Percentiles rank a stretch among this genome's conserved stretches.
phyloP scores from a whole-genome alignment of 2,113 vertebrate genomes.

The Piprites chloris region DNA sequence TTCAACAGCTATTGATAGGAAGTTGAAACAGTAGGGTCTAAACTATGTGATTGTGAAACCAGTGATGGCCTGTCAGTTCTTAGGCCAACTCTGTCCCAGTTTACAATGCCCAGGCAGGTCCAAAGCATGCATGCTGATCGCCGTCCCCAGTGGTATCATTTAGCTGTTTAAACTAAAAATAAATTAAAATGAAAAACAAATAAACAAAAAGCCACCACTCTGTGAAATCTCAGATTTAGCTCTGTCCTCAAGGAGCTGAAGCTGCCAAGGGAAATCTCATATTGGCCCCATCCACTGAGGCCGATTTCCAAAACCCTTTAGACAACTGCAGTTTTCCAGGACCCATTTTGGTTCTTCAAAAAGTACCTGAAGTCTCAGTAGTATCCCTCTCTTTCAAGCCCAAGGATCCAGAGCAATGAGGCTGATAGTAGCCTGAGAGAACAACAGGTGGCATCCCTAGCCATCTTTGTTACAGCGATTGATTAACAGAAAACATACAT shows the following conservation, averaged over 20 bases:
- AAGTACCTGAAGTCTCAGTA: neutral
- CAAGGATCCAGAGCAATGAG: neutral
- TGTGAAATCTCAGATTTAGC: neutral
- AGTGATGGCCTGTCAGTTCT: neutral
- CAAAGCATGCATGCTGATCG: neutral
- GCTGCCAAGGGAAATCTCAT: neutral
- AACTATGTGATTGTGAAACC: slow-evolving; percentile 15
- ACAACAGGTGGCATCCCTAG: neutral
- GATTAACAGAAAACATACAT: neutral
- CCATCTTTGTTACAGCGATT: neutral
- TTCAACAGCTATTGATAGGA: slow-evolving; percentile 8
- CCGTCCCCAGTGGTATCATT: neutral
- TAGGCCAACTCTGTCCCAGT: neutral
- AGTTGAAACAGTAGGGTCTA: neutral
- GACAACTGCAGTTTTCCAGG: neutral
- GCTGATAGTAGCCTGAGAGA: neutral
- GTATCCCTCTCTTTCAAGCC: neutral
- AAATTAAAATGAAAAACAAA: neutral
- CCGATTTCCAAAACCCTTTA: neutral
- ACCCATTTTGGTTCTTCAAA: neutral
- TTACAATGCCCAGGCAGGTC: neutral
- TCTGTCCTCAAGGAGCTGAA: neutral
- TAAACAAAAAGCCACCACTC: neutral
- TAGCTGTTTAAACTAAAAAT: neutral
- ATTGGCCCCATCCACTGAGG: neutral